Evolutionary conservation across 2,888 invertebrate genomes (phyloP), one percentile per base, ranked within the genome.

Genomic region (Elegia similella): DNA sequence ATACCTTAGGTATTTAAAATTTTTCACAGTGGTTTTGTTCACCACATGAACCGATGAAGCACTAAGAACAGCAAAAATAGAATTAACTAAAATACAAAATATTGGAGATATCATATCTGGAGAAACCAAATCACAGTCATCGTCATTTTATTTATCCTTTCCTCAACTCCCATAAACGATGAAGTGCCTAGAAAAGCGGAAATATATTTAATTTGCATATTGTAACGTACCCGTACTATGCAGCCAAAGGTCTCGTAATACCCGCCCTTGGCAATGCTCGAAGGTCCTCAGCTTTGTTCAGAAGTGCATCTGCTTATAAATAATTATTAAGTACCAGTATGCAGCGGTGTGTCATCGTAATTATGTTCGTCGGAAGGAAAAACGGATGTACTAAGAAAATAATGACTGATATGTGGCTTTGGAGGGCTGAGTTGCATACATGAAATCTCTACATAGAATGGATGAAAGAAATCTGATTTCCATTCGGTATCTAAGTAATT

Each of bases 201-300:
- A 81, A 75, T 73, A 65, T 72, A 67, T 73, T 72, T 72, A 77
- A 76, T 78, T 78, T 76, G 72, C 72, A 75, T 76, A 66, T 71
- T 65, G 64, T 63, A 65, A 47, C 59, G 43, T 54, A 62, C 53
- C 57, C 62, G 59, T 54, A 60, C 61, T 58, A 60, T 52, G 44
- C 47, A 48, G 57, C 58, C 42, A 62, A 62, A 62, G 61, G 64
- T 64, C 61, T 59, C 53, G 38, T 62, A 56, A 57, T 52, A 42
- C 50, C 50, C 70, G 69, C 73, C 78, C 76, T 80, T 79, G 78
- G 68, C 67, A 66, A 60, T 65, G 52, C 59, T 59, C 66, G 70
- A 76, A 78, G 76, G 73, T 72, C 68, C 62, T 57, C 58, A 64
- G 70, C 68, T 71, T 72, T 76, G 74, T 76, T 68, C 64, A 67